These are phyloP conservation scores for Myiozetetes cayanensis DNA, from an alignment of 2,113 vertebrate genomes.

Conservation along the genomic window DNA sequence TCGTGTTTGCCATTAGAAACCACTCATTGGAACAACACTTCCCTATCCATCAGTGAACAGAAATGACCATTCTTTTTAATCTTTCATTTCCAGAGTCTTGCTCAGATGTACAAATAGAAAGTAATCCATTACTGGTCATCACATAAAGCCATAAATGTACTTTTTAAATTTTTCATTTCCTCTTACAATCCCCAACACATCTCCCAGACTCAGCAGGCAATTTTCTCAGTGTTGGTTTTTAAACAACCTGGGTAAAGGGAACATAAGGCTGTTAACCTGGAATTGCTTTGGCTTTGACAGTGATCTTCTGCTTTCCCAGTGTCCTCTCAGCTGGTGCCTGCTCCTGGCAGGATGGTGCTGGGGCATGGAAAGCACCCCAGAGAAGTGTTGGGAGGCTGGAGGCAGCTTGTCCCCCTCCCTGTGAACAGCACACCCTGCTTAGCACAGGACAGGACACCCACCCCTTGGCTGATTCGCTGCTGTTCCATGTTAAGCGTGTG, in stretches of 20 bases:
- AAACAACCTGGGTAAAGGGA: not conserved
- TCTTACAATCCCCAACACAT: not conserved
- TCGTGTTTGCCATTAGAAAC: not conserved
- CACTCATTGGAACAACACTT: not conserved
- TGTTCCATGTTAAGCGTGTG: not conserved
- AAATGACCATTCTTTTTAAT: not conserved
- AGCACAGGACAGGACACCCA: not conserved
- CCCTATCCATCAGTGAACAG: not conserved
- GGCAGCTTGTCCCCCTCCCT: not conserved
- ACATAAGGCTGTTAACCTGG: not conserved
- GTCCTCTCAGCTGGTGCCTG: not conserved
- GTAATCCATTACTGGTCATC: not conserved
- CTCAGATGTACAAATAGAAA: not conserved
- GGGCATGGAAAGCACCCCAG: not conserved
- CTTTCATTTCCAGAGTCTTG: not conserved
- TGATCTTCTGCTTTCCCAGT: not conserved
- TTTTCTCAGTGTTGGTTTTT: not conserved
- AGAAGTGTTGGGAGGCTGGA: accelerated
- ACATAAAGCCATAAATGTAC: not conserved
- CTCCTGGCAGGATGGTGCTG: not conserved
- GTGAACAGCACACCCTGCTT: accelerated
- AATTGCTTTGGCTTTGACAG: not conserved
- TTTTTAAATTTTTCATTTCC: not conserved
- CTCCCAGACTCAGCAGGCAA: not conserved
- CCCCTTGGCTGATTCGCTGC: not conserved